A percentile compares a stretch with the other conserved stretches of the same genome.
Conservation (phyloP, 2,797 vertebrate species). For the Siniperca scherzeri region DNA sequence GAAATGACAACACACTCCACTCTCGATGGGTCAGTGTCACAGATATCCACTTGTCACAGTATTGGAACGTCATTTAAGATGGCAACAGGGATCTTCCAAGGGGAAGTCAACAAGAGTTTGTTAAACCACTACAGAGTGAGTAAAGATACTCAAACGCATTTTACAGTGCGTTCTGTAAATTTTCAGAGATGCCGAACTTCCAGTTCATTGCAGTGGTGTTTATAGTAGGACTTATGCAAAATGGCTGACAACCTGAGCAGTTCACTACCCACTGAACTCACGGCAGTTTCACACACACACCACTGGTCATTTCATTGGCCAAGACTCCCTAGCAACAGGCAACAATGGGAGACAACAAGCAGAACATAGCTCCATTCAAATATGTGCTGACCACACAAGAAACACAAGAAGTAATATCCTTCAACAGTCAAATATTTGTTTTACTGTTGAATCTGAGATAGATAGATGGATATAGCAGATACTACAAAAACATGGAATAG, state of each 20-base stretch:
- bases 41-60: background rate
- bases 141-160: slow-evolving; percentile 16
- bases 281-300: slow-evolving; percentile 1
- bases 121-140: slow-evolving; percentile 3
- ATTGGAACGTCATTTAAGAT: background rate
- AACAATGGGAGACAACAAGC: slow-evolving; percentile 48
- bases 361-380: slow-evolving; percentile 28
- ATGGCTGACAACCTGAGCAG: background rate
- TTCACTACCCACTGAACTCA: background rate
- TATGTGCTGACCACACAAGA: slow-evolving; percentile 8
- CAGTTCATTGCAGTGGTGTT: background rate
- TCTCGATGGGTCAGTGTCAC: slow-evolving; percentile 1
- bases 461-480: background rate
- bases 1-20: background rate
- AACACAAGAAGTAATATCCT: background rate
- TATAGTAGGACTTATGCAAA: background rate
- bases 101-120: slow-evolving; percentile 29
- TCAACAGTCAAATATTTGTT: background rate
- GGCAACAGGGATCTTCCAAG: background rate
- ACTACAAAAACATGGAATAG: background rate
- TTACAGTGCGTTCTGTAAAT: background rate
- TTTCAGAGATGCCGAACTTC: slow-evolving; percentile 13
- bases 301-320: background rate
- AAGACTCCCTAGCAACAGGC: slow-evolving; percentile 27
- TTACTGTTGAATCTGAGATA: background rate